Percentiles rank a stretch among this genome's conserved stretches.
Evolutionary conservation across 2,797 vertebrate genomes (phyloP).

Genomic region (Trachurus trachurus): DNA sequence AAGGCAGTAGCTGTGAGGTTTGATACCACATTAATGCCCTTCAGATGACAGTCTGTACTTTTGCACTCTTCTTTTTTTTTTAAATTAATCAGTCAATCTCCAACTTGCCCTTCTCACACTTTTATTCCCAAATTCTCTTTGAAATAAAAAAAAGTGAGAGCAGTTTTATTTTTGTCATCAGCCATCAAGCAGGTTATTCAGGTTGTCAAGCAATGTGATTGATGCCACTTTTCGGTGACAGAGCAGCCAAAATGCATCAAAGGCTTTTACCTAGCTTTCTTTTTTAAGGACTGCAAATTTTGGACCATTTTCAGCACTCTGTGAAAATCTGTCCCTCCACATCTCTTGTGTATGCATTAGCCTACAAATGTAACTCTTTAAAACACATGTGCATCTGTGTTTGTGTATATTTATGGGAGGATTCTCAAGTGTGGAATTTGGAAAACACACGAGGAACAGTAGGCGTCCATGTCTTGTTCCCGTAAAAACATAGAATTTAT

Average conservation of each 20-base stretch:
- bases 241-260: constrained; percentile 20
- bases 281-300: background rate
- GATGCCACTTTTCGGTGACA: constrained; percentile 14
- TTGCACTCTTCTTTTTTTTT: constrained; percentile 17
- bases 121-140: constrained; percentile 27
- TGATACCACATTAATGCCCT: constrained; percentile 34
- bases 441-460: constrained; percentile 38
- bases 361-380: background rate
- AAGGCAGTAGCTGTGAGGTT: constrained; percentile 26
- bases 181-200: constrained; percentile 23
- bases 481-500: constrained; percentile 29
- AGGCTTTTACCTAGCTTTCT: constrained; percentile 1
- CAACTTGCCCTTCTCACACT: constrained; percentile 7
- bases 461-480: constrained; percentile 11
- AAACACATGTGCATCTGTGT: constrained; percentile 15
- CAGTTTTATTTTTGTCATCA: constrained; percentile 24
- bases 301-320: background rate
- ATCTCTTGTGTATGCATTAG: background rate
- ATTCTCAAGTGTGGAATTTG: constrained; percentile 6
- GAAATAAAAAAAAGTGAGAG: constrained; percentile 25
- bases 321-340: background rate
- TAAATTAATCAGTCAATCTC: constrained; percentile 42
- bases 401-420: constrained; percentile 14
- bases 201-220: constrained; percentile 12
- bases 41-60: constrained; percentile 37